Percentiles rank a stretch among this genome's conserved stretches.
Conservation (phyloP, 1,140 invertebrate genomes). For the Drosophila ficusphila region DNA sequence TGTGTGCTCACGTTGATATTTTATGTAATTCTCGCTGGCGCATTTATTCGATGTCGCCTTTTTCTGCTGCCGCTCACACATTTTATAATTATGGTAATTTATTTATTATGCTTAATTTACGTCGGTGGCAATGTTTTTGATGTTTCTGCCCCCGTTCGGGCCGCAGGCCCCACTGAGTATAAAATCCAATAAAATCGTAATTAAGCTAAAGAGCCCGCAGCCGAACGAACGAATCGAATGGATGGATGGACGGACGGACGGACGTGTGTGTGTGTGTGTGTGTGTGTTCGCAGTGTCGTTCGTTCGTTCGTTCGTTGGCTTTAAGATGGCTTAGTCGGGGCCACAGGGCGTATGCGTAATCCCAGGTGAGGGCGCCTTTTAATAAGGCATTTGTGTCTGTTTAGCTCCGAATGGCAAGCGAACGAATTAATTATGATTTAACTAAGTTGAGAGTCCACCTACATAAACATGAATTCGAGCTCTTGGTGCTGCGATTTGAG, state of each 20-base stretch:
- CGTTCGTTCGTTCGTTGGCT: background rate
- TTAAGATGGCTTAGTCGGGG: background rate
- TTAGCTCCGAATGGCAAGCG: too few relatives aligned
- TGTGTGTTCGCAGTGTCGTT: background rate
- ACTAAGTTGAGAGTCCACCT: background rate
- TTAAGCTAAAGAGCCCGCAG: slow-evolving; percentile 38
- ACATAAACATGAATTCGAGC: too few relatives aligned
- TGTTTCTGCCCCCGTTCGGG: slow-evolving; percentile 35
- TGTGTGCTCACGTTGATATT: slow-evolving; percentile 4
- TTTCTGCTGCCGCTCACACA: slow-evolving; percentile 16
- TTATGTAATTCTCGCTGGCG: slow-evolving; percentile 32
- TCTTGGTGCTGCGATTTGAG: background rate
- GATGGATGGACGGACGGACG: too few relatives aligned
- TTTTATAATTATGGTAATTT: slow-evolving; percentile 76
- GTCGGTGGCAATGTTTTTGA: slow-evolving; percentile 54
- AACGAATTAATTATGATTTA: too few relatives aligned
- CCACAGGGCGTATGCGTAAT: slow-evolving; percentile 9
- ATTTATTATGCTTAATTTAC: slow-evolving; percentile 74
- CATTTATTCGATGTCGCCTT: slow-evolving; percentile 27
- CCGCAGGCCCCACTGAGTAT: slow-evolving; percentile 5
- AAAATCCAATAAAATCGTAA: slow-evolving; percentile 48
- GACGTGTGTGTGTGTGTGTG: background rate
- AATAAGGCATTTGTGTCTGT: too few relatives aligned
- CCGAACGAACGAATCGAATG: slow-evolving; percentile 11
- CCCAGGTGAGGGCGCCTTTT: too few relatives aligned